phyloP scores from a whole-genome alignment of 2,113 vertebrate species.

The Melozone crissalis region DNA sequence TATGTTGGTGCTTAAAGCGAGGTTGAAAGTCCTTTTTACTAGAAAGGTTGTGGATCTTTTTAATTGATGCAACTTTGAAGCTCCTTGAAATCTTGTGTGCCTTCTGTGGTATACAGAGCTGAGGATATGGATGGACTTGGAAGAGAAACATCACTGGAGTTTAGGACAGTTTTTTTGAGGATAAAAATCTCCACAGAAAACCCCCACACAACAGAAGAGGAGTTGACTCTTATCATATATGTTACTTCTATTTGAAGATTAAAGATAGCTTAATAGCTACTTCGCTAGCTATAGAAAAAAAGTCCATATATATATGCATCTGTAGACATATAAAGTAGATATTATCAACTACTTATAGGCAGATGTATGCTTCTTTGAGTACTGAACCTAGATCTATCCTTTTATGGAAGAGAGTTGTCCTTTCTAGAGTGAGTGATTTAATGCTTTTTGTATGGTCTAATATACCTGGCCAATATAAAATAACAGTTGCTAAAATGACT shows the following conservation, averaged over 20 bases:
- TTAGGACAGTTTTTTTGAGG: background rate
- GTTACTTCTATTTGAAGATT: background rate
- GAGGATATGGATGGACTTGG: background rate
- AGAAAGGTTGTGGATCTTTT: background rate
- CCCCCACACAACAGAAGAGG: background rate
- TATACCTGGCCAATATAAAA: background rate
- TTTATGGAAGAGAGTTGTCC: background rate
- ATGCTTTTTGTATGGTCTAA: background rate
- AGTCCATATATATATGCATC: background rate
- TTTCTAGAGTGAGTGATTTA: background rate
- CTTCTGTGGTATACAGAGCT: background rate
- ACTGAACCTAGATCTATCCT: background rate
- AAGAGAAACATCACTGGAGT: background rate
- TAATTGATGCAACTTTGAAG: background rate
- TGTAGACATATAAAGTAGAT: background rate
- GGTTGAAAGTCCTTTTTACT: background rate
- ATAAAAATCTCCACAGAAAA: background rate
- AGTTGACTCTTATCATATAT: accelerated
- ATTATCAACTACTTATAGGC: no score
- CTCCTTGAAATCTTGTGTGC: background rate
- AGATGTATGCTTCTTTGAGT: background rate
- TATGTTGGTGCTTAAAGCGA: background rate
- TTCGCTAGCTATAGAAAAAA: background rate
- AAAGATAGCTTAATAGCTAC: background rate
- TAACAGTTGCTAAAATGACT: background rate